Evolutionary conservation across 1,140 invertebrate genomes (phyloP).

Genomic region (Coptotermes formosanus): DNA sequence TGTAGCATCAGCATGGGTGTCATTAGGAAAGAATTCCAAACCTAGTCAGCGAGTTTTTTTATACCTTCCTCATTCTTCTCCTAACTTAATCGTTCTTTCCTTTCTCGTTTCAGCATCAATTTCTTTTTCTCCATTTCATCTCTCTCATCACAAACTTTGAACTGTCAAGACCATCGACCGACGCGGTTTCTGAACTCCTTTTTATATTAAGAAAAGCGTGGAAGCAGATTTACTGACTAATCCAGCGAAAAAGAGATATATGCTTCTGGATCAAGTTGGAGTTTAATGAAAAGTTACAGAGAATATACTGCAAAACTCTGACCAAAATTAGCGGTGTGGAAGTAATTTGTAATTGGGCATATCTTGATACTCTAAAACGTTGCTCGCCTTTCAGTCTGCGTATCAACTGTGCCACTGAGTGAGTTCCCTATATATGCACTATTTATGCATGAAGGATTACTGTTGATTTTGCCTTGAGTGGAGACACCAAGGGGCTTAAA

Average conservation of each 20-base stretch:
- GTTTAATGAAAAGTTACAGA: neutral
- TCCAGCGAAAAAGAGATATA: neutral
- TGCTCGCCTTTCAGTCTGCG: no score
- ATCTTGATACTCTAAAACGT: no score
- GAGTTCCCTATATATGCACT: no score
- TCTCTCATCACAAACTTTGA: constrained; percentile 16
- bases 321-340: neutral
- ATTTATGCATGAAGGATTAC: no score
- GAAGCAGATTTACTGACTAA: constrained; percentile 3
- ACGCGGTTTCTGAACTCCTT: neutral
- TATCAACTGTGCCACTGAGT: no score
- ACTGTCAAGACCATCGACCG: constrained; percentile 10
- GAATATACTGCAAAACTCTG: neutral
- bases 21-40: constrained; percentile 2
- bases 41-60: neutral
- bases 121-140: constrained; percentile 8
- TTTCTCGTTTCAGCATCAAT: constrained; percentile 12
- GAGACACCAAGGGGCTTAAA: no score
- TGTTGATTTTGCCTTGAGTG: no score
- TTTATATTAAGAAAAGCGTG: neutral
- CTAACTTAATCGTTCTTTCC: neutral
- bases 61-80: neutral
- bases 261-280: neutral
- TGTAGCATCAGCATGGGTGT: neutral
- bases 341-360: neutral